These are phyloP conservation scores for Sparidentex hasta DNA, from an alignment of 2,797 vertebrate genomes.

Conservation along the genomic window DNA sequence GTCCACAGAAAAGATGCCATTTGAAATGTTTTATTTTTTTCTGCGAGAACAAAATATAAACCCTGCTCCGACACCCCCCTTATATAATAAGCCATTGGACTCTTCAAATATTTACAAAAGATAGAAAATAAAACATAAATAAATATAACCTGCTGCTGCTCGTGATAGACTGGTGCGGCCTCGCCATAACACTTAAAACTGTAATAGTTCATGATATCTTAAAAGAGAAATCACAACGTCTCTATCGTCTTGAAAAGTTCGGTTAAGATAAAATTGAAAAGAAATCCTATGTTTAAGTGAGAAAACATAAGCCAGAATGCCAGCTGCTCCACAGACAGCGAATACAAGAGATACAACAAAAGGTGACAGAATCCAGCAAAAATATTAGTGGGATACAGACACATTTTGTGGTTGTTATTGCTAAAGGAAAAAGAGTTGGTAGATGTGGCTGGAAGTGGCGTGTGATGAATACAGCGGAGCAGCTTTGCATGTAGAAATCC, in stretches of 20 bases:
- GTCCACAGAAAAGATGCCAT: neutral
- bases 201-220: constrained; percentile 21
- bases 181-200: constrained; percentile 59
- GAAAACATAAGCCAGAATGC: constrained; percentile 13
- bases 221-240: constrained; percentile 36
- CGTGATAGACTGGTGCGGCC: constrained; percentile 56
- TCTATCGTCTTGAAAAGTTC: neutral
- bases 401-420: constrained; percentile 52
- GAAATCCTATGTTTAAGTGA: neutral
- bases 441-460: constrained; percentile 21
- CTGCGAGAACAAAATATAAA: constrained; percentile 85
- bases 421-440: constrained; percentile 46
- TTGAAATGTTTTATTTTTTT: constrained; percentile 81
- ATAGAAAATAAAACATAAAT: constrained; percentile 86
- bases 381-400: constrained; percentile 29
- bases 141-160: constrained; percentile 79
- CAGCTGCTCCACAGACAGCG: constrained; percentile 20
- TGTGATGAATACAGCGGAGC: constrained; percentile 37
- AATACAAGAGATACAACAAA: neutral
- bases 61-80: constrained; percentile 72
- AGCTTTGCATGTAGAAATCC: constrained; percentile 10
- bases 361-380: constrained; percentile 3
- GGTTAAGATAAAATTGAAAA: constrained; percentile 19
- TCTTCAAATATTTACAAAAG: constrained; percentile 88
- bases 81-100: constrained; percentile 81